phyloP scores from a whole-genome alignment of 1,140 invertebrate species.

The Drosophila equinoxialis region DNA sequence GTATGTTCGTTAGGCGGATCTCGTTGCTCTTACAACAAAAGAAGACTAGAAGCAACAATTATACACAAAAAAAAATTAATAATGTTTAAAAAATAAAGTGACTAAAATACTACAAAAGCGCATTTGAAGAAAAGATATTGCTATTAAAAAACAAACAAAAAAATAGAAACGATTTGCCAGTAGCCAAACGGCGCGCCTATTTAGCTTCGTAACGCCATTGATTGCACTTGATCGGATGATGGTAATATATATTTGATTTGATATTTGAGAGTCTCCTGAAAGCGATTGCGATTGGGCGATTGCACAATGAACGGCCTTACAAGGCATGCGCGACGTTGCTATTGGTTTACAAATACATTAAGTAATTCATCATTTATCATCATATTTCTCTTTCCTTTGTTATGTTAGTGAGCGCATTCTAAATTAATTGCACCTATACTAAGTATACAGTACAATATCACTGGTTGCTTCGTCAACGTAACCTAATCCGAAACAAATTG shows the following conservation, averaged over 20 bases:
- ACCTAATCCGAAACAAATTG: slow-evolving; percentile 79
- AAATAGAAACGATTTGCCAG: slow-evolving; percentile 53
- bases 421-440: slow-evolving; percentile 83
- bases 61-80: slow-evolving; percentile 82
- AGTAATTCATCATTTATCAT: slow-evolving; percentile 58
- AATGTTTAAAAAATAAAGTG: slow-evolving; percentile 80
- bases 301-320: slow-evolving; percentile 76
- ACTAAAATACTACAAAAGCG: slow-evolving; percentile 81
- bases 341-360: slow-evolving; percentile 50
- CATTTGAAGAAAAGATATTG: slow-evolving; percentile 70
- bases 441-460: slow-evolving; percentile 83
- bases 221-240: slow-evolving; percentile 43
- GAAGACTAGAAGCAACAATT: slow-evolving; percentile 83
- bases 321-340: slow-evolving; percentile 57
- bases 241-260: slow-evolving; percentile 2
- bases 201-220: slow-evolving; percentile 77
- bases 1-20: slow-evolving; percentile 57
- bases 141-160: slow-evolving; percentile 47
- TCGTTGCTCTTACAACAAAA: slow-evolving; percentile 83
- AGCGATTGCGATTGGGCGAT: slow-evolving; percentile 30
- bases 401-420: slow-evolving; percentile 74
- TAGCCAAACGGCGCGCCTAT: slow-evolving; percentile 43
- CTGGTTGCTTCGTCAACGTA: slow-evolving; percentile 83
- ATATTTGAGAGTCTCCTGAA: slow-evolving; percentile 75
- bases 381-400: too few species aligned